phyloP scores from a whole-genome alignment of 92 coral and sea anemone species.

The Epizoanthus ramosus region DNA sequence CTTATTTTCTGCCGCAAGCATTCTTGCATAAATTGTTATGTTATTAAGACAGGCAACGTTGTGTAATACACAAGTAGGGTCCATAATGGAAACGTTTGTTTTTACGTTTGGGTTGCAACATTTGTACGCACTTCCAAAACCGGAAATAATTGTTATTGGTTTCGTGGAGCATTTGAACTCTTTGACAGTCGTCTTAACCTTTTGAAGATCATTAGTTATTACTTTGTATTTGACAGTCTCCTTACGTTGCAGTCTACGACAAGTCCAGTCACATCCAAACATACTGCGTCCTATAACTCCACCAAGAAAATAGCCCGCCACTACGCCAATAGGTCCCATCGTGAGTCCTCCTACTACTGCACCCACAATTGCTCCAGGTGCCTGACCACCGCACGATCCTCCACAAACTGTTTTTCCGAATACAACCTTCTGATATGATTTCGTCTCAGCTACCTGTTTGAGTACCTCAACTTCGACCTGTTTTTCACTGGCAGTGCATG shows the following conservation, averaged over 20 bases:
- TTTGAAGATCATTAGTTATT: not conserved
- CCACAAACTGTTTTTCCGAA: not conserved
- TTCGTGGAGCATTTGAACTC: conserved; percentile 15
- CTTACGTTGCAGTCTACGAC: not conserved
- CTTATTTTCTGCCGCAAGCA: conserved; percentile 16
- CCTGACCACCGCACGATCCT: no score
- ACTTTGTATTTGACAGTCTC: not conserved
- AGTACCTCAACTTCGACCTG: no score
- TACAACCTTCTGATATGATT: not conserved
- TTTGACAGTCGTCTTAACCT: not conserved
- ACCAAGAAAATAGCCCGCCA: no score
- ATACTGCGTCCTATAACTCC: no score
- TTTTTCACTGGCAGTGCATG: no score
- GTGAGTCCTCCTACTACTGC: no score
- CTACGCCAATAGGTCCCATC: not conserved
- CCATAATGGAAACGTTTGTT: conserved; percentile 26
- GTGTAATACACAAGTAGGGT: conserved; percentile 48
- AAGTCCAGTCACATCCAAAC: conserved; percentile 9
- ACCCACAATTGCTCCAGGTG: not conserved
- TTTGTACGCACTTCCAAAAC: conserved; percentile 15
- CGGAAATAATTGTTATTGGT: not conserved
- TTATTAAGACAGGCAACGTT: conserved; percentile 27
- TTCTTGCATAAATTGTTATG: not conserved
- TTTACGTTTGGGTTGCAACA: conserved; percentile 20
- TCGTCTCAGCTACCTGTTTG: no score